Conservation (phyloP, 2,888 invertebrate genomes). For the Zhuqinia jingwanae region DNA sequence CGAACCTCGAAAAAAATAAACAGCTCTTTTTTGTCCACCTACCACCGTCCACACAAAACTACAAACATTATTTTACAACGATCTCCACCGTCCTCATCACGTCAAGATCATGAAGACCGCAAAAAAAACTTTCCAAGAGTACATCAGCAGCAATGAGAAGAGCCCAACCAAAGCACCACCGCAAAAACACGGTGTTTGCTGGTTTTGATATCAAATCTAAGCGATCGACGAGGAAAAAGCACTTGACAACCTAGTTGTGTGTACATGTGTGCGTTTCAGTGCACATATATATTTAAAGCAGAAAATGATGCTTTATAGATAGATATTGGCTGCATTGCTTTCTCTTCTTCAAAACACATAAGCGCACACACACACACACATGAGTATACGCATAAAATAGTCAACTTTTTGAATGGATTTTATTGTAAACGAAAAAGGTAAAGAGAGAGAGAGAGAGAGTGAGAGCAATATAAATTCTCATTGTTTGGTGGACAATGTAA, state of each 20-base stretch:
- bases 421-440: neutral
- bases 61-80: neutral
- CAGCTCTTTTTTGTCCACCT: constrained; percentile 43
- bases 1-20: neutral
- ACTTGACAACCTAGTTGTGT: neutral
- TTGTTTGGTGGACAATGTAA: neutral
- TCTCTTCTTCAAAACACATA: no score
- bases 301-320: neutral
- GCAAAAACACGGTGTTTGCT: neutral
- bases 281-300: neutral
- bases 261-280: neutral
- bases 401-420: neutral
- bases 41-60: constrained; percentile 7
- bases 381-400: neutral
- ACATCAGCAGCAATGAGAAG: neutral
- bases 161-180: neutral
- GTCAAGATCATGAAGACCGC: neutral
- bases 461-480: neutral
- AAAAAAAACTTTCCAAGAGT: neutral
- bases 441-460: neutral
- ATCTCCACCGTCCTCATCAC: neutral
- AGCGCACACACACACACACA: no score
- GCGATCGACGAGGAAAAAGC: neutral
- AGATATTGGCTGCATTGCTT: neutral
- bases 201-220: neutral